Base-by-base conservation (phyloP, 2,113 vertebrate genomes). In the Sprattus sprattus region DNA sequence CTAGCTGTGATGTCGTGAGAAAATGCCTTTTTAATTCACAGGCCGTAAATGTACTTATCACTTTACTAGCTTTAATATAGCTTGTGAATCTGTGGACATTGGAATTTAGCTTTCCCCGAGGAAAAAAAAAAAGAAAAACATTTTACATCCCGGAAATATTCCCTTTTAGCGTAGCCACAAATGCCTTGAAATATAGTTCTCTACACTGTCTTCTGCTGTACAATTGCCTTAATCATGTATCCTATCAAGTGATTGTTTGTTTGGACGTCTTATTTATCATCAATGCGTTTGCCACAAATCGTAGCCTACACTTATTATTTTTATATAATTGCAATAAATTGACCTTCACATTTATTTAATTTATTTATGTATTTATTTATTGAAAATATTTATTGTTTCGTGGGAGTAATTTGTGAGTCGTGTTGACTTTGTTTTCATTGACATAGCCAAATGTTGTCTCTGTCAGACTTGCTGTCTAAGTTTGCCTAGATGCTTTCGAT, bases 361-460 rank as follows among this genome's bases (percentile, higher is more conserved):
- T 96, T 96, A 97, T 96, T 95, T 80, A 91, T 92, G 88, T 92
- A 94, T 95, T 97, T 98, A 98, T 97, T 97, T 97, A 97, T 96
- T 95, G 93, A 96, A 96, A 96, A 96, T 94, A 95, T 96, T 94
- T 96, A 96, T 96, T 96, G 93, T 95, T 96, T 81, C 52, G 87
- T 92, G 92, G 91, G 87, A 60, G 92, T 84, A 45, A 86, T 90
- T 89, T 88, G 90, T 91, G 87, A 88, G 85, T 89, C 86, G 92
- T 93, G 83, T 75, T 78, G 71, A 78, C 71, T 78, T 78, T 78
- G 71, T 95, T 87, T 95, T 95, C 94, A 93, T 3, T 93, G 93
- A 93, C 93, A 94, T 94, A 94, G 93, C 93, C 92, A 92, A 95
- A 93, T 92, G 93, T 93, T 88, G 75, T 13, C 83, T 88, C 91